Evolutionary conservation across 1,140 invertebrate genomes (phyloP).

Genomic region (Steinernema khuongi): DNA sequence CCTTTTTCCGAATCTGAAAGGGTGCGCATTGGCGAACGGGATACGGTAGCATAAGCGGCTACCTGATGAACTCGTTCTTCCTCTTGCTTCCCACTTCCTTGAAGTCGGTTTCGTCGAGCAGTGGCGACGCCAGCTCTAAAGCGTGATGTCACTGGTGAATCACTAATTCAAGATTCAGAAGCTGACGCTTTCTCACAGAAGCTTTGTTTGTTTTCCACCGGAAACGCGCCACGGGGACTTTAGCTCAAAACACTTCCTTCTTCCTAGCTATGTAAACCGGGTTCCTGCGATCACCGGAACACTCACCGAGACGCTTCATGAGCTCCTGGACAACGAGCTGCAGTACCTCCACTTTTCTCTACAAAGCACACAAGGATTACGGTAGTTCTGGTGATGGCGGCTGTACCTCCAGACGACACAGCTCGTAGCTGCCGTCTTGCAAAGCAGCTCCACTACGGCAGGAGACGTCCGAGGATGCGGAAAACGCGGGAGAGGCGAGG

Average conservation of each 20-base stretch:
- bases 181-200: background rate
- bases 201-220: background rate
- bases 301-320: background rate
- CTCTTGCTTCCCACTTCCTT: conserved; percentile 20
- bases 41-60: conserved; percentile 14
- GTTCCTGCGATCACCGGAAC: background rate
- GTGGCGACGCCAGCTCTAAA: background rate
- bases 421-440: background rate
- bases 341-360: background rate
- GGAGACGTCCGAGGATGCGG: background rate
- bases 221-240: background rate
- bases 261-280: background rate
- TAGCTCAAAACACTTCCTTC: background rate
- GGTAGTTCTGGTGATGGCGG: background rate
- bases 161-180: background rate
- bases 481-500: background rate
- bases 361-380: background rate
- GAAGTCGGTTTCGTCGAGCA: background rate
- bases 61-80: conserved; percentile 38
- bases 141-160: background rate
- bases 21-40: background rate
- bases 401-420: background rate
- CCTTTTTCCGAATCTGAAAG: conserved; percentile 34
- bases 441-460: background rate
- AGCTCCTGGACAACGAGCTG: background rate